Base-by-base conservation (phyloP, 2,113 vertebrate genomes). In the Plecturocebus donacophilus region DNA sequence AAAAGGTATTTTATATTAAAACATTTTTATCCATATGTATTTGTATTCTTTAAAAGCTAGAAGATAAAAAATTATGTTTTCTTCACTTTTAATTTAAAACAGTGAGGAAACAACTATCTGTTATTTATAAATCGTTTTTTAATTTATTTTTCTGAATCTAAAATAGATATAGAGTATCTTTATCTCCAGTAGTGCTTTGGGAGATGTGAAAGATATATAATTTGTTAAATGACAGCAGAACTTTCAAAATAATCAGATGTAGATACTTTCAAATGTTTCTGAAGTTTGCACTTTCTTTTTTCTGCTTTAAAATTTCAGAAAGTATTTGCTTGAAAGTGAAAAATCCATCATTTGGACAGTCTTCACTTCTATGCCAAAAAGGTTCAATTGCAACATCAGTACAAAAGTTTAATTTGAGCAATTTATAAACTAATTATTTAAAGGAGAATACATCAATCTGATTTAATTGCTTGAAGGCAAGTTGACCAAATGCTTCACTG, bases 1-100 rank as follows among this genome's bases (percentile, higher is more conserved):
- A 96, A 91, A 80, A 87, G 11, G 8, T 75, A 70, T 54, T 83
- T 88, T 82, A 40, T 90, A 87, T 76, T 96, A 76, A 96, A 97
- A 87, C 45, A 91, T 71, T 89, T 89, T 94, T 87, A 27, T 61
- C 21, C 16, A 32, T 38, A 56, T 86, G 42, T 6, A 77, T 49
- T 91, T 92, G 40, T 61, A 49, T 32, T n/a, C 30, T 87, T 68
- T 88, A 83, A 54, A 83, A 52, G 11, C 35, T 92, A 10, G 11
- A 80, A 87, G 35, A 89, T 83, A 10, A 90, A 83, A 58, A 23
- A 54, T 11, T 84, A 35, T 80, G 87, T 87, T 19, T 14, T 19
- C 21, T 94, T 95, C 5, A 81, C 5, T 91, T 79, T 14, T 82
- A 71, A 87, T 95, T 68, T 79, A 94, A 82, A 86, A 49, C 23